phyloP scores from a whole-genome alignment of 2,888 invertebrate species.

The Ashinkailepas kermadecensis region DNA sequence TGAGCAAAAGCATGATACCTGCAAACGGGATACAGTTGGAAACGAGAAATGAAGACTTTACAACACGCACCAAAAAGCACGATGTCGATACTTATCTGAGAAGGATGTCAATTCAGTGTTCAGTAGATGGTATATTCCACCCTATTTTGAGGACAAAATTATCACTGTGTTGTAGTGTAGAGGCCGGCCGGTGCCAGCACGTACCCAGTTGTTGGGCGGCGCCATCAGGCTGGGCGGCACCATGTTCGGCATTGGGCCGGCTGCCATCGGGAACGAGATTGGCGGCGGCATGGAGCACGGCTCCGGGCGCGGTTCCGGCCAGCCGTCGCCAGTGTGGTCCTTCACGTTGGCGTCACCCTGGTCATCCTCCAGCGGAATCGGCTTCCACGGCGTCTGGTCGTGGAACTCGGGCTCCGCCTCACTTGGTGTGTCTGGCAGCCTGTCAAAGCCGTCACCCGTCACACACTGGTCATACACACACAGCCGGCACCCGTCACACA shows the following conservation, averaged over 20 bases:
- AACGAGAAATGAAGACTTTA: too few relatives aligned
- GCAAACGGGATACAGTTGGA: too few relatives aligned
- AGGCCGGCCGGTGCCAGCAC: neutral
- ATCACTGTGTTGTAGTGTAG: too few relatives aligned
- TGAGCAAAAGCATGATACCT: too few relatives aligned
- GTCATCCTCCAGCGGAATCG: slow-evolving; percentile 5
- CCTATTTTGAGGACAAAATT: too few relatives aligned
- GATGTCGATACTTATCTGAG: too few relatives aligned
- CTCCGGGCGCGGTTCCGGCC: slow-evolving; percentile 1
- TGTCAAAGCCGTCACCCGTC: neutral
- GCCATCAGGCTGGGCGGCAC: neutral
- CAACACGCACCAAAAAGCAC: too few relatives aligned
- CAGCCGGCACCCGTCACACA: too few relatives aligned
- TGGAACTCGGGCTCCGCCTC: slow-evolving; percentile 81
- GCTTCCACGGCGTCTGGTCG: slow-evolving; percentile 37
- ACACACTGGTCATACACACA: too few relatives aligned
- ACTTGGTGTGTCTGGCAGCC: slow-evolving; percentile 64
- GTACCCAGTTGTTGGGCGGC: neutral
- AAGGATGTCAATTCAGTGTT: too few relatives aligned
- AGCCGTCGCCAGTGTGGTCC: slow-evolving; percentile 6
- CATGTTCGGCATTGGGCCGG: neutral
- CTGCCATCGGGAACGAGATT: neutral
- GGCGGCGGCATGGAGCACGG: neutral
- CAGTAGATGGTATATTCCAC: too few relatives aligned
- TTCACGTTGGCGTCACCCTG: slow-evolving; percentile 16